phyloP scores from a whole-genome alignment of 2,888 invertebrate species.

The Harpalus rubripes region DNA sequence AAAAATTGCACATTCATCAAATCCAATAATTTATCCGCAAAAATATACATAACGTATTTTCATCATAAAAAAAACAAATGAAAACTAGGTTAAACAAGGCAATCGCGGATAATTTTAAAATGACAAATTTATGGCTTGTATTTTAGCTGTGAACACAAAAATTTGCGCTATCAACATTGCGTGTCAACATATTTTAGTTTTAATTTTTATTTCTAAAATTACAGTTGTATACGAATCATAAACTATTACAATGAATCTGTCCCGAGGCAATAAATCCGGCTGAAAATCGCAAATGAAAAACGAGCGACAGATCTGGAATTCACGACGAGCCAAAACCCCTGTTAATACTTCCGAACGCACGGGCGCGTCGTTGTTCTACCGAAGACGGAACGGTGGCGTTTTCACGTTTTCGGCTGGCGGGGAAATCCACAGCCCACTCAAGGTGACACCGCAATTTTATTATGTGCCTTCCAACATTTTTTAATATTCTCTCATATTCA shows the following conservation, averaged over 20 bases:
- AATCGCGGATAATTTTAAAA: conserved; percentile 67
- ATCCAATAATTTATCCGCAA: conserved; percentile 65
- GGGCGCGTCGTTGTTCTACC: conserved; percentile 13
- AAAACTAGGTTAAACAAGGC: conserved; percentile 66
- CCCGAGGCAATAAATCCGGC: conserved; percentile 58
- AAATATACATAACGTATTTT: conserved; percentile 64
- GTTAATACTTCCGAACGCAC: conserved; percentile 60
- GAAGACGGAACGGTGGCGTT: background rate
- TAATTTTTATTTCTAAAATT: conserved; percentile 67
- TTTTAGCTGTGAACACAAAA: conserved; percentile 63
- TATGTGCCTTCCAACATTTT: conserved; percentile 8
- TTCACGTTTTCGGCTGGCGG: too few relatives aligned
- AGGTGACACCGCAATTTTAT: conserved; percentile 16
- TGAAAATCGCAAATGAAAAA: conserved; percentile 65
- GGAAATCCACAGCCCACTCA: background rate
- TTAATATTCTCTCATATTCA: background rate
- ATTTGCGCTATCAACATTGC: conserved; percentile 61
- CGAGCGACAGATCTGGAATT: conserved; percentile 60
- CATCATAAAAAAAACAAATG: conserved; percentile 60
- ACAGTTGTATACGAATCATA: conserved; percentile 67
- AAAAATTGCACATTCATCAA: conserved; percentile 62
- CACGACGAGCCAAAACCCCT: conserved; percentile 62
- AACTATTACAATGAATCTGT: conserved; percentile 66
- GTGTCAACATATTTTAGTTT: conserved; percentile 67
- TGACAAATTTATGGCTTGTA: conserved; percentile 66